These are phyloP conservation scores for Euwallacea similis DNA, from an alignment of 1,140 invertebrate genomes.

Conservation along the genomic window DNA sequence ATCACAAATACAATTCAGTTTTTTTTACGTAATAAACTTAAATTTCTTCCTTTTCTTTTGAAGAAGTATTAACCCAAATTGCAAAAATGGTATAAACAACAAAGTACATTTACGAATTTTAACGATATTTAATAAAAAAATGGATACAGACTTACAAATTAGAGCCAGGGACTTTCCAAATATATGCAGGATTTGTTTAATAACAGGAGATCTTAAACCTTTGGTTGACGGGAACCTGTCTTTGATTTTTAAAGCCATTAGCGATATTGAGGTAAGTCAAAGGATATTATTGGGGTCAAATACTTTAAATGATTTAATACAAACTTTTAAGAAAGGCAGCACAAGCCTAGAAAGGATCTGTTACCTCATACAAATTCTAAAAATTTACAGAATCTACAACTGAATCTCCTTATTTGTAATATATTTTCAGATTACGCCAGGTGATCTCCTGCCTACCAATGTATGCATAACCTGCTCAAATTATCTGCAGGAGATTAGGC, in stretches of 20 bases:
- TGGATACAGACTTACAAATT: constrained; percentile 30
- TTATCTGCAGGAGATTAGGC: constrained; percentile 33
- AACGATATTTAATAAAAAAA: not conserved
- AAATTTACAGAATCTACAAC: too few species aligned
- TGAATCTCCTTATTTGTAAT: not conserved
- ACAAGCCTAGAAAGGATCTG: not conserved
- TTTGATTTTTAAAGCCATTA: constrained; percentile 30
- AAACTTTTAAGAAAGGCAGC: not conserved
- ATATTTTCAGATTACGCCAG: constrained; percentile 28
- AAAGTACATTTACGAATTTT: too few species aligned
- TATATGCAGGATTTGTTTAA: constrained; percentile 40
- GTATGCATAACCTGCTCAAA: constrained; percentile 31
- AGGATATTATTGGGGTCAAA: too few species aligned
- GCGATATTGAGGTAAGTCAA: constrained; percentile 33
- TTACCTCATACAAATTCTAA: not conserved
- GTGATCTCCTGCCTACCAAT: constrained; percentile 34
- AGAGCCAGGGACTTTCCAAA: constrained; percentile 38
- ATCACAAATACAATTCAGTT: too few species aligned
- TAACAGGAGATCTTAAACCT: constrained; percentile 36
- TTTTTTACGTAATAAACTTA: too few species aligned
- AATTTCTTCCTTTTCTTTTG: too few species aligned
- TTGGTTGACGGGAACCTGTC: constrained; percentile 27
- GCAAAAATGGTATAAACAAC: too few species aligned
- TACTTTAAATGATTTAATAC: not conserved
- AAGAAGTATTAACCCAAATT: too few species aligned